phyloP scores from a whole-genome alignment of 2,888 invertebrate genomes.

The Ferdinandea cuprea region DNA sequence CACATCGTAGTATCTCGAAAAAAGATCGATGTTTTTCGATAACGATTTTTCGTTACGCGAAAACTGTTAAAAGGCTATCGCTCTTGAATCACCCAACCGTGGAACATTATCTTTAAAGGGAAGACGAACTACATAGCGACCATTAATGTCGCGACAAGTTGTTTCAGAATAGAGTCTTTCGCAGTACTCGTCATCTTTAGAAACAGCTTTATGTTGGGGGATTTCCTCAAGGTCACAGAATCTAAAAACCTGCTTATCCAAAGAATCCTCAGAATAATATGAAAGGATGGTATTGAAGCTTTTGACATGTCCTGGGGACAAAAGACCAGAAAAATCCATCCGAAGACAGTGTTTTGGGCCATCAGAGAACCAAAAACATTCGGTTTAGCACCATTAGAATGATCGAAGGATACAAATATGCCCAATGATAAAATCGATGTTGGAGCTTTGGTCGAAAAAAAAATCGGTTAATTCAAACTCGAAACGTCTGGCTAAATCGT shows the following conservation, averaged over 20 bases:
- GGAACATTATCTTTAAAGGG: not conserved
- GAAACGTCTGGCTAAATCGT: not conserved
- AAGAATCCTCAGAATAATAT: constrained; percentile 6
- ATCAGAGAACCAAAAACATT: constrained; percentile 3
- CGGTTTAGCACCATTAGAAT: not conserved
- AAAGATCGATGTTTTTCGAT: not conserved
- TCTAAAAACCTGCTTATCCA: constrained; percentile 2
- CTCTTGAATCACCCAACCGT: not conserved
- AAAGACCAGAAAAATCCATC: not conserved
- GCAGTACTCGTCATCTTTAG: not conserved
- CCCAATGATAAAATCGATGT: constrained; percentile 27
- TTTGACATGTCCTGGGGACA: not conserved
- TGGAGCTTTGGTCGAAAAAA: constrained; percentile 11
- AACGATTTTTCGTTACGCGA: not conserved
- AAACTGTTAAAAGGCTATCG: constrained; percentile 9
- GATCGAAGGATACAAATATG: constrained; percentile 24
- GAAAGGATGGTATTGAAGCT: not conserved
- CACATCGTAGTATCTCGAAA: not conserved
- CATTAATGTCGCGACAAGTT: not conserved
- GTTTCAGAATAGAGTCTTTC: constrained; percentile 4
- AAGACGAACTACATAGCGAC: not conserved
- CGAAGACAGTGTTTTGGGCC: constrained; percentile 29
- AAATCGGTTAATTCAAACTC: constrained; percentile 21
- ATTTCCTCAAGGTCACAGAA: constrained; percentile 15
- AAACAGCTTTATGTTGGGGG: no score